phyloP scores from a whole-genome alignment of 1,140 invertebrate species.

The Drosophila melanogaster region Release_6_plus_ISO1_MT NC_004354.4:4961001-4961500 shows the following conservation, averaged over 20 bases:
- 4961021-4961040: neutral
- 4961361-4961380: conserved; percentile 4
- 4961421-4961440: neutral
- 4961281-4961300: conserved; percentile 74
- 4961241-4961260: conserved; percentile 37
- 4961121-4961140: neutral
- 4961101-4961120: neutral
- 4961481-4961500: conserved; percentile 16
- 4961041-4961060: too few species aligned
- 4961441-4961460: conserved; percentile 42
- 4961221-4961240: conserved; percentile 41
- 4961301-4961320: conserved; percentile 75
- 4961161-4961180: too few species aligned
- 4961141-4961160: neutral
- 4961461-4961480: conserved; percentile 73
- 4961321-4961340: conserved; percentile 2
- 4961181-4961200: too few species aligned
- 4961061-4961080: neutral
- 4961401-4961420: neutral
- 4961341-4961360: conserved; percentile 45
- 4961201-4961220: neutral
- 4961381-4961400: neutral
- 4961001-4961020: conserved; percentile 2
- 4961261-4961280: conserved; percentile 81
- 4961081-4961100: neutral